Conservation (phyloP, 1,140 invertebrate species). For the Papilio xuthus region DNA sequence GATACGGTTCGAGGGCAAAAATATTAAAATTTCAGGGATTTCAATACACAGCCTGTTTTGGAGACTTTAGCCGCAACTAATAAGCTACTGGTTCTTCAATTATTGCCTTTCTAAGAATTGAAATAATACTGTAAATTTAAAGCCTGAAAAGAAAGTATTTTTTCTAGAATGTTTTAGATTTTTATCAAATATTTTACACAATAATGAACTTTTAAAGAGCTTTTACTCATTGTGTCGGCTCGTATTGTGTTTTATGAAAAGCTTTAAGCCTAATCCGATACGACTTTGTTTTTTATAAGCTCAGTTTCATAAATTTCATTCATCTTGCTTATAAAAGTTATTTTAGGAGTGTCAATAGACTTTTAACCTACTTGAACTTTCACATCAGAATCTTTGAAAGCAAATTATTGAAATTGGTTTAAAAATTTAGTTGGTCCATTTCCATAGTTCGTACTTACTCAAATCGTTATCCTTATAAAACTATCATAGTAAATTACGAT, state of each 20-base stretch:
- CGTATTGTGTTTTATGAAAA: slow-evolving; percentile 11
- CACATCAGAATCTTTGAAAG: too few relatives aligned
- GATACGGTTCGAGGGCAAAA: too few relatives aligned
- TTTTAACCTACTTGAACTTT: not conserved
- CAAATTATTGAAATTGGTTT: too few relatives aligned
- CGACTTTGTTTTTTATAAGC: slow-evolving; percentile 11
- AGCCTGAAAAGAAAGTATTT: not conserved
- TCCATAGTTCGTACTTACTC: too few relatives aligned
- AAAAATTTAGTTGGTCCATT: too few relatives aligned
- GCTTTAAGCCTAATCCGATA: not conserved
- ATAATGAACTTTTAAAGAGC: not conserved
- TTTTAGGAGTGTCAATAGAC: not conserved
- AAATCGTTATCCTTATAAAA: too few relatives aligned
- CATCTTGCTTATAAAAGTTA: not conserved
- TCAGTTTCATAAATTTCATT: not conserved
- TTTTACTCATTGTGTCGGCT: slow-evolving; percentile 12
- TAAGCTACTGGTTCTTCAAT: not conserved
- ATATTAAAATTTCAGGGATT: too few relatives aligned
- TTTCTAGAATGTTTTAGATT: not conserved
- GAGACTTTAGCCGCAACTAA: too few relatives aligned
- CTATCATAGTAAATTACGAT: too few relatives aligned
- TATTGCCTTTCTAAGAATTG: not conserved
- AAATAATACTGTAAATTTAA: not conserved
- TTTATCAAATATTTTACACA: slow-evolving; percentile 6
- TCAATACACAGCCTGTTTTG: too few relatives aligned